A percentile compares a stretch with the other conserved stretches of the same genome.
phyloP scores from a whole-genome alignment of 2,113 vertebrate species.

The Orthonyx spaldingii region DNA sequence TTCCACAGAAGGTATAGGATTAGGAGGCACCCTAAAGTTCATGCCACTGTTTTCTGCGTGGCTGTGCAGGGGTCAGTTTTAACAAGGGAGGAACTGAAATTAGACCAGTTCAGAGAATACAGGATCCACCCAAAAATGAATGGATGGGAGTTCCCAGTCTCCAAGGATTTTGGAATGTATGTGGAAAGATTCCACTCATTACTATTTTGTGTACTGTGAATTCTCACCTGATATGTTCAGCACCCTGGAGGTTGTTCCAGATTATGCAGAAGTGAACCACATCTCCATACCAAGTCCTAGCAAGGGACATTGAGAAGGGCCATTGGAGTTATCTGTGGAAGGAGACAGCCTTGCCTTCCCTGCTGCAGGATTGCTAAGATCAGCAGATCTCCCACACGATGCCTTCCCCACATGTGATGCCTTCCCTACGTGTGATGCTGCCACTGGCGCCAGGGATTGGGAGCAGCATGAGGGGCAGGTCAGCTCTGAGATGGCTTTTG shows the following conservation, averaged over 20 bases:
- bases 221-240: not conserved
- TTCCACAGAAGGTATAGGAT: not conserved
- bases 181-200: not conserved
- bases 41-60: not conserved
- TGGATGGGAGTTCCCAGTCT: not conserved
- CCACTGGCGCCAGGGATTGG: not conserved
- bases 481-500: not conserved
- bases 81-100: not conserved
- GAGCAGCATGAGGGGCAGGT: not conserved
- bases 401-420: accelerated
- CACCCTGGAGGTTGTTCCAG: not conserved
- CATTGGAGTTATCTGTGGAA: not conserved
- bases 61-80: not conserved
- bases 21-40: not conserved
- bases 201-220: not conserved
- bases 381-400: not conserved
- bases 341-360: not conserved
- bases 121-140: not conserved
- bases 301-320: not conserved
- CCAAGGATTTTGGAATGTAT: not conserved
- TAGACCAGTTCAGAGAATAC: not conserved
- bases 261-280: not conserved
- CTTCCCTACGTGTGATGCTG: accelerated
- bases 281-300: not conserved
- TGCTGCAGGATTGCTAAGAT: not conserved